phyloP scores from a whole-genome alignment of 2,113 vertebrate genomes.

The Otus sunia region DNA sequence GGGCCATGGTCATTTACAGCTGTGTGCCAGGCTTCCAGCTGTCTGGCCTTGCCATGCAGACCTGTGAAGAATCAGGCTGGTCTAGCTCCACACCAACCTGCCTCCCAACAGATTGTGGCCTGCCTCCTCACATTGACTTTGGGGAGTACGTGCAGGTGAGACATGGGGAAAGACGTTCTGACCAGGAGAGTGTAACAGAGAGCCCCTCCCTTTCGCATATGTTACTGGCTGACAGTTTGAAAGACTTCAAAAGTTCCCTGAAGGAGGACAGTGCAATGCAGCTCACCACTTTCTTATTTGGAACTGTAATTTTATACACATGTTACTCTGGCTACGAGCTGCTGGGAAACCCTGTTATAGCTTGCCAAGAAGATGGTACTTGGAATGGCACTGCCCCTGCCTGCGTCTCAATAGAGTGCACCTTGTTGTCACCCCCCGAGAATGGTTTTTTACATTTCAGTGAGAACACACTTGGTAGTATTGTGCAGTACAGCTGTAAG shows the following conservation, averaged over 20 bases:
- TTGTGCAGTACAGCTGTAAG: constrained; percentile 83
- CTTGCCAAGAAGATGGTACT: constrained; percentile 89
- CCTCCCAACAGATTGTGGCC: constrained; percentile 88
- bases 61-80: constrained; percentile 92
- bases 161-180: constrained; percentile 41
- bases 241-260: constrained; percentile 1
- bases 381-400: constrained; percentile 93
- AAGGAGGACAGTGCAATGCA: constrained; percentile 34
- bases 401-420: constrained; percentile 86
- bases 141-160: constrained; percentile 83
- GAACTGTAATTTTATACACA: constrained; percentile 81
- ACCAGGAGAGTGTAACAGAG: constrained; percentile 38
- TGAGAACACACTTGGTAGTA: constrained; percentile 79
- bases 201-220: neutral
- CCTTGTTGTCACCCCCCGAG: constrained; percentile 76
- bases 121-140: constrained; percentile 96
- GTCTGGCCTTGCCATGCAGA: constrained; percentile 88
- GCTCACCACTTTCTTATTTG: constrained; percentile 81
- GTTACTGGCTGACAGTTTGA: neutral
- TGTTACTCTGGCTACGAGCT: constrained; percentile 89
- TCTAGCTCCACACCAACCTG: constrained; percentile 86
- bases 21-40: constrained; percentile 95
- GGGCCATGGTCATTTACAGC: constrained; percentile 97
- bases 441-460: constrained; percentile 84
- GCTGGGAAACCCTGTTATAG: constrained; percentile 73